Evolutionary conservation across 2,113 vertebrate genomes (phyloP), one percentile per base, ranked within the genome.

Genomic region (Bufo gargarizans): DNA sequence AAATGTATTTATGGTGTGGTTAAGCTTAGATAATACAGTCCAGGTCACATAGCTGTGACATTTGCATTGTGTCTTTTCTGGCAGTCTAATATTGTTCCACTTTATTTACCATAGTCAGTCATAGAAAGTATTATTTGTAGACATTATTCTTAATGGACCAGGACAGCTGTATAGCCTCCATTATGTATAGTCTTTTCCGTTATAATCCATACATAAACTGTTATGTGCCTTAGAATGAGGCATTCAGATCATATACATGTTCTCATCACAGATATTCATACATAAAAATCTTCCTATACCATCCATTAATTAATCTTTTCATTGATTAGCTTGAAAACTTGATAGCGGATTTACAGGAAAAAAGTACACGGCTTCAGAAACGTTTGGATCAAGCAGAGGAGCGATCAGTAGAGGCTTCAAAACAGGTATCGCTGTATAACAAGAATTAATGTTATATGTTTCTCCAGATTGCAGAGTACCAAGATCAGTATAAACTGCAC

Each of bases 311-410:
- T n/a, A 3, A 49, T 49, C 14, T 50, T 74, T 50, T 82, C 53
- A 49, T 90, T 89, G 82, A 82, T 90, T 90, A 99, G 98, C 95
- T 95, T 91, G 96, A 97, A 93, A 97, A 93, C 50, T 69, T 96
- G 93, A 92, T 96, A 89, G 89, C 90, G 58, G 97, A 98, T 74
- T 93, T 96, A 89, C 96, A 95, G 90, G 96, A 98, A 91, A 96
- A 97, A 92, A 93, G 94, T 49, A 91, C 65, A 50, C 95, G 96
- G 90, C 96, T 99, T 58, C 97, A 99, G 90, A 94, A 86, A 78
- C 95, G 95, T 12, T 94, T 99, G n/a, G 95, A 87, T 77, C 96
- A 97, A 79, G 94, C 96, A 0, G 98, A 99, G 84, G 95, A 98
- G 90, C 96, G 93, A 88, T 96, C 97, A 14, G 91, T 95, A 11